phyloP scores from a whole-genome alignment of 2,888 invertebrate genomes.

The Parochlus steinenii region DNA sequence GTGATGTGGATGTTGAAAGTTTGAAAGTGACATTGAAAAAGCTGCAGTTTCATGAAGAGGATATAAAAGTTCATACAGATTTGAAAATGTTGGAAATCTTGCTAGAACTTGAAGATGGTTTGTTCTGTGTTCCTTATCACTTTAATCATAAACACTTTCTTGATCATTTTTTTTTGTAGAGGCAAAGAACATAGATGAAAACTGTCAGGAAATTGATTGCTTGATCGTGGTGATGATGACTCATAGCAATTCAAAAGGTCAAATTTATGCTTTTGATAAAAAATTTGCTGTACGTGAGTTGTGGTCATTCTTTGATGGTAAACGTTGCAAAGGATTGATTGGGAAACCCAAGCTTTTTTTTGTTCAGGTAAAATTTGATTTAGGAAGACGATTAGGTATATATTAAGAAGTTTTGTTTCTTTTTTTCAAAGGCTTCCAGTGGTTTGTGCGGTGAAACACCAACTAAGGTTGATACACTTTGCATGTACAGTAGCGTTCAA shows the following conservation, averaged over 20 bases:
- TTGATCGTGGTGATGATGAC: background rate
- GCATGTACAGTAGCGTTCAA: background rate
- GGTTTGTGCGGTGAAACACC: background rate
- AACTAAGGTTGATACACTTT: background rate
- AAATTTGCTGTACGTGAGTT: background rate
- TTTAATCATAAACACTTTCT: too few species aligned
- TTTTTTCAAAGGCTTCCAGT: too few species aligned
- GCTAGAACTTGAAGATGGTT: too few species aligned
- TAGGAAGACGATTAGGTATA: too few species aligned
- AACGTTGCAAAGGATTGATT: background rate
- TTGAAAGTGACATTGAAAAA: constrained; percentile 31
- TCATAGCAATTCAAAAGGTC: background rate
- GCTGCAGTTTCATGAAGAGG: constrained; percentile 41
- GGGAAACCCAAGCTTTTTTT: background rate
- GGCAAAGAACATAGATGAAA: too few species aligned
- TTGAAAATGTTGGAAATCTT: too few species aligned
- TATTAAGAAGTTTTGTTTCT: too few species aligned
- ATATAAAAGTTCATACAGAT: too few species aligned
- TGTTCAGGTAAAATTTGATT: too few species aligned
- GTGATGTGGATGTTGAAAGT: constrained; percentile 45
- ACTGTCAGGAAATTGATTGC: too few species aligned
- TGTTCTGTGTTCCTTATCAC: too few species aligned
- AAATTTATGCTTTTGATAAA: background rate
- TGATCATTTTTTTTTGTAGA: too few species aligned
- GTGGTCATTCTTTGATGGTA: background rate